Base-by-base conservation (phyloP, 2,888 invertebrate species). In the Elmis aenea region DNA sequence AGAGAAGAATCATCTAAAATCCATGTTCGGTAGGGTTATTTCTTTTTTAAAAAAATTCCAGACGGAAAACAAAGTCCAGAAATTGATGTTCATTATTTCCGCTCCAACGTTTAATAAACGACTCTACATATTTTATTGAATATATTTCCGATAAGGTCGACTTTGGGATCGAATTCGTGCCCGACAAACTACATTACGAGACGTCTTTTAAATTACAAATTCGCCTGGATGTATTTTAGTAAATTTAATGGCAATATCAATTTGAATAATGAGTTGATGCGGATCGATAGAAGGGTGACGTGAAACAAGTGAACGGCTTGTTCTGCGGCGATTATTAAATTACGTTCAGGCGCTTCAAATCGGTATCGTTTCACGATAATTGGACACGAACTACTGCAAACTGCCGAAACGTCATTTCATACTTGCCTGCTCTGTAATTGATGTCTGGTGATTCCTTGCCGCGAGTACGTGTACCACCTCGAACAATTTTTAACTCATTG, bases 181-280 rank as follows among this genome's bases (percentile, higher is more conserved):
- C n/a, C n/a, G n/a, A n/a, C n/a, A n/a, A n/a, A n/a, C n/a, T n/a
- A n/a, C n/a, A n/a, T n/a, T n/a, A n/a, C 18, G 18, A 6, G 8
- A 8, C 18, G 8, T 18, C 18, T 18, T 18, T 18, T 18, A 18
- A 6, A 18, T 8, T 18, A 18, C 18, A 18, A 18, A 18, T 18
- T 5, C 8, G 14, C 27, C 9, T 10, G 11, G n/a, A 8, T 14
- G 38, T 38, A 38, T 42, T 42, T 38, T 26, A 43, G 45, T 47
- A 32, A 43, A 48, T 40, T 44, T 44, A 46, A 46, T 42, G 45
- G 42, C 48, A 40, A 48, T 49, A 53, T 43, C 51, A 53, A 53
- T 53, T 53, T 52, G 43, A 46, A 46, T 52, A 52, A 53, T 50
- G 51, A 52, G 48, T 47, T 43, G 50, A 43, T 43, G 46, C 38